phyloP scores from a whole-genome alignment of 2,888 invertebrate species.

The Acanthosepion pharaonis region DNA sequence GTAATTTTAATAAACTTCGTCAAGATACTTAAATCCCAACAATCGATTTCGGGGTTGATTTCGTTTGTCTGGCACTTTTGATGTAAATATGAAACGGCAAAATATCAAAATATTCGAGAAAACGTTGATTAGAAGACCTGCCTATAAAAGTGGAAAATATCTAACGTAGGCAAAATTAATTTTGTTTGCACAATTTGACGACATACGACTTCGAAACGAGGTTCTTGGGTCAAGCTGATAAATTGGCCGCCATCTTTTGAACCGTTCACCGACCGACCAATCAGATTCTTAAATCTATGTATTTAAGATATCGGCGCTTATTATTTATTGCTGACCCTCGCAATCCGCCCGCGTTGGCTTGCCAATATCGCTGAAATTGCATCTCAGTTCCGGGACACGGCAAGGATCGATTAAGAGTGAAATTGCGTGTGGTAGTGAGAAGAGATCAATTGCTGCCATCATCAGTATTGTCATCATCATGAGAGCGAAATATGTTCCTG shows the following conservation, averaged over 20 bases:
- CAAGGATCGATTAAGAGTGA: not conserved
- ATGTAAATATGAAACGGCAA: not conserved
- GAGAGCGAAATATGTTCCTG: not conserved
- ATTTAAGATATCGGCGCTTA: not conserved
- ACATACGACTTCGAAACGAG: not conserved
- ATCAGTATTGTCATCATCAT: not conserved
- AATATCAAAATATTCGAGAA: not conserved
- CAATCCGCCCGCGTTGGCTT: not conserved
- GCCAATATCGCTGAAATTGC: not conserved
- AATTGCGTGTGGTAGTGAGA: not conserved
- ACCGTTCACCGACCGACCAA: not conserved
- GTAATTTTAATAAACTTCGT: not conserved
- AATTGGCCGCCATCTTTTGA: not conserved
- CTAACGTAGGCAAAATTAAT: not conserved
- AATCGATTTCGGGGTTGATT: not conserved
- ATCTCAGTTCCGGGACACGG: not conserved
- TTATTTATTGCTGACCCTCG: conserved; percentile 12
- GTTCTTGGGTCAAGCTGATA: not conserved
- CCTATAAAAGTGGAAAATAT: not conserved
- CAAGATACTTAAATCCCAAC: not conserved
- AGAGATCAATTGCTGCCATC: not conserved
- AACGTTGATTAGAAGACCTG: not conserved
- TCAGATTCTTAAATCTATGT: not conserved
- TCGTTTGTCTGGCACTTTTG: not conserved
- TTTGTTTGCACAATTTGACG: not conserved